A percentile compares a stretch with the other conserved stretches of the same genome.
Conservation (phyloP, 2,113 vertebrate species). For the Nannobrachium achirus region DNA sequence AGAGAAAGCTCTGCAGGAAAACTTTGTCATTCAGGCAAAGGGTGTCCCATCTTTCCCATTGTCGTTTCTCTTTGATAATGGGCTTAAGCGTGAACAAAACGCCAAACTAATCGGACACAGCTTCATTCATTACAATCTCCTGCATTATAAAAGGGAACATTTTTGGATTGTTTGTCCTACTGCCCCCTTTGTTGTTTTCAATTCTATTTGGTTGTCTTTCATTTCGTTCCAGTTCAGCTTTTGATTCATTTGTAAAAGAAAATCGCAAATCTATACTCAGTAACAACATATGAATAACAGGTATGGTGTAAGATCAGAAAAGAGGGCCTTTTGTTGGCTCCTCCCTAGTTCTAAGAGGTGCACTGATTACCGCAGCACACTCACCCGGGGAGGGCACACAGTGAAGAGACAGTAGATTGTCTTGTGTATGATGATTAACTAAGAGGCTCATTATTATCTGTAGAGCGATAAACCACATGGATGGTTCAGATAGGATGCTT, state of each 20-base stretch:
- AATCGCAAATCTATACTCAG: no score
- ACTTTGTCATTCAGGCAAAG: conserved; percentile 58
- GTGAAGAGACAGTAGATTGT: conserved; percentile 47
- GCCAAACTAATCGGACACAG: conserved; percentile 60
- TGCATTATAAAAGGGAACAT: conserved; percentile 52
- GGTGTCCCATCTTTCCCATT: conserved; percentile 57
- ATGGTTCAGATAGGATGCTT: conserved; percentile 59
- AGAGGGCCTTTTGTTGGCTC: conserved; percentile 35
- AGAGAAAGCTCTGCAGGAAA: conserved; percentile 64
- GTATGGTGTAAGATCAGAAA: conserved; percentile 28
- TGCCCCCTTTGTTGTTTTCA: conserved; percentile 35
- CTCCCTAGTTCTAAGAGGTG: conserved; percentile 43
- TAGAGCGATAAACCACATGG: conserved; percentile 64
- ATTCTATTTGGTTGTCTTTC: no score
- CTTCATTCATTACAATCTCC: conserved; percentile 63
- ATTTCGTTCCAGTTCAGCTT: no score
- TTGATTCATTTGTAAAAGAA: no score
- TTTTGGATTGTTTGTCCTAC: conserved; percentile 42
- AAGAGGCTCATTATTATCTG: conserved; percentile 71
- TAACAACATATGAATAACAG: no score
- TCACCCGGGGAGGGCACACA: conserved; percentile 58
- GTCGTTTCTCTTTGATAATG: conserved; percentile 64
- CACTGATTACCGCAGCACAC: conserved; percentile 44
- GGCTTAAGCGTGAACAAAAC: conserved; percentile 50
- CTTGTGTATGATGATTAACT: conserved; percentile 62